phyloP scores from a whole-genome alignment of 2,888 invertebrate genomes.

The Thymelicus acteon region DNA sequence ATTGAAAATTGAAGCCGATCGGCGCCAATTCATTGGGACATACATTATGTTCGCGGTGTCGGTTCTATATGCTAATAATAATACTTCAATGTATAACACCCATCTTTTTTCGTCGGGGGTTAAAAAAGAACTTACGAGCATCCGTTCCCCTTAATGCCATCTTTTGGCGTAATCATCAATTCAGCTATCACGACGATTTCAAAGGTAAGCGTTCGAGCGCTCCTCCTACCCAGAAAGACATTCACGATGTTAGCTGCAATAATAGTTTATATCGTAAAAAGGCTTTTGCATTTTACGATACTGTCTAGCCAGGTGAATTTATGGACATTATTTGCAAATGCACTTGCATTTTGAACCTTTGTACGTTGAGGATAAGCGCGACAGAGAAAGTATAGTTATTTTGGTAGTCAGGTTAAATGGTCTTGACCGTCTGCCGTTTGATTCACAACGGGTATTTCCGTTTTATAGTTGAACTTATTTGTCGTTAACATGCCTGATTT shows the following conservation, averaged over 20 bases:
- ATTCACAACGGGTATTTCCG: slow-evolving; percentile 35
- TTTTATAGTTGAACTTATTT: slow-evolving; percentile 33
- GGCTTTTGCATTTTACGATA: slow-evolving; percentile 58
- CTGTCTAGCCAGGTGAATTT: slow-evolving; percentile 67
- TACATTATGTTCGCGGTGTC: too few species aligned
- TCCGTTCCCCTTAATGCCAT: slow-evolving; percentile 3
- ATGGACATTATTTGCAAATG: slow-evolving; percentile 46
- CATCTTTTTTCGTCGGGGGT: too few species aligned
- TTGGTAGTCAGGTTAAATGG: slow-evolving; percentile 12
- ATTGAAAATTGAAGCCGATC: too few species aligned
- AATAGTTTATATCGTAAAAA: slow-evolving; percentile 64
- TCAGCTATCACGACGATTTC: slow-evolving; percentile 19
- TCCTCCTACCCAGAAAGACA: slow-evolving; percentile 31
- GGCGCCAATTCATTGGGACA: too few species aligned
- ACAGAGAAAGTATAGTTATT: neutral
- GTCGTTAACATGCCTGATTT: slow-evolving; percentile 19
- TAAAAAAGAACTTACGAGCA: too few species aligned
- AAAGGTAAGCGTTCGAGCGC: neutral
- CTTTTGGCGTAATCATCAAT: slow-evolving; percentile 19
- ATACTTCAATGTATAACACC: too few species aligned
- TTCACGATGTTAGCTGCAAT: slow-evolving; percentile 53
- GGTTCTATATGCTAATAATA: too few species aligned
- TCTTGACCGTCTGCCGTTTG: slow-evolving; percentile 20
- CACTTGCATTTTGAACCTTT: slow-evolving; percentile 52
- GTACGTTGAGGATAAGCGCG: slow-evolving; percentile 10